phyloP scores from a whole-genome alignment of 2,797 vertebrate genomes.

The Micrastur ruficollis region DNA sequence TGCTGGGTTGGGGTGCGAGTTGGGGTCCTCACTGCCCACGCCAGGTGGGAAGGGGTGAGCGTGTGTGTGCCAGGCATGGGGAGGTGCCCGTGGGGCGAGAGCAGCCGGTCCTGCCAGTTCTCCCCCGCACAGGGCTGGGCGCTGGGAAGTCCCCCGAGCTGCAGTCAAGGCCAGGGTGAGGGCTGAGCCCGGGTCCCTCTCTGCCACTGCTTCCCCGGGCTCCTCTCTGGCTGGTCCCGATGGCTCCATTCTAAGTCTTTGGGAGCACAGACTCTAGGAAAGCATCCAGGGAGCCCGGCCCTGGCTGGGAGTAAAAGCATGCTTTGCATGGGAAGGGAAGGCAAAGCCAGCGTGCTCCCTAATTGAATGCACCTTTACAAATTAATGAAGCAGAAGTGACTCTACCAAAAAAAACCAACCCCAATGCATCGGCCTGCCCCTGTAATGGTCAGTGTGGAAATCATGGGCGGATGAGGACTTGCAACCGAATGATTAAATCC shows the following conservation, averaged over 20 bases:
- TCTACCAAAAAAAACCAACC: background rate
- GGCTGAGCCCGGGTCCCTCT: background rate
- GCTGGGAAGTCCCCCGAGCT: background rate
- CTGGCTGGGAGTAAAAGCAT: background rate
- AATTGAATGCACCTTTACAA: background rate
- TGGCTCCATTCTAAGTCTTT: background rate
- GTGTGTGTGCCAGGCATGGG: background rate
- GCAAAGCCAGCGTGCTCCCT: background rate
- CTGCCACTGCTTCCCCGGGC: background rate
- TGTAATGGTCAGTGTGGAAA: background rate
- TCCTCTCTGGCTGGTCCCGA: background rate
- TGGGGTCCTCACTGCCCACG: background rate
- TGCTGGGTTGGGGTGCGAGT: accelerated
- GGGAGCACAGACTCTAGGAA: background rate
- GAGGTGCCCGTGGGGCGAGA: background rate
- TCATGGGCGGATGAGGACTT: background rate
- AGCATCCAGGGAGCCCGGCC: background rate
- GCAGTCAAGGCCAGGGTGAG: background rate
- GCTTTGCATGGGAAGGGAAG: background rate
- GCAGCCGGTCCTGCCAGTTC: conserved; percentile 31
- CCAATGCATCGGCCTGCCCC: background rate
- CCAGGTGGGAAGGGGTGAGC: background rate
- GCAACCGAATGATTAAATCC: background rate
- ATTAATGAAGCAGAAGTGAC: background rate
- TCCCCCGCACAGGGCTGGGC: background rate